Conservation (phyloP, 1,140 invertebrate genomes). For the Harpegnathos saltator region DNA sequence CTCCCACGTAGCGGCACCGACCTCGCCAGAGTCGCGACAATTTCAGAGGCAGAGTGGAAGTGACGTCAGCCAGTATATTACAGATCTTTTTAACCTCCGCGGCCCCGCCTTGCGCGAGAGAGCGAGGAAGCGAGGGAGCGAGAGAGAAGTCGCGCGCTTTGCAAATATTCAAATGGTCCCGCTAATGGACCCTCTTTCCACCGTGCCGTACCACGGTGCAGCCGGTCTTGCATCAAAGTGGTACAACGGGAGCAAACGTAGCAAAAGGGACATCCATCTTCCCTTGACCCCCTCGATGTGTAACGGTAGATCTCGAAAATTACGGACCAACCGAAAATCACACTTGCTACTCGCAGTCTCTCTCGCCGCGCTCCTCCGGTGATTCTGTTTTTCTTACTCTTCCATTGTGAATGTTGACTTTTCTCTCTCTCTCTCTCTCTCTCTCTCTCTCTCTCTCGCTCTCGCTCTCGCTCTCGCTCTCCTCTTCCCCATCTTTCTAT, state of each 20-base stretch:
- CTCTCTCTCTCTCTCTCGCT: neutral
- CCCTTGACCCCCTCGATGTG: constrained; percentile 76
- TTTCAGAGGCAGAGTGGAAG: constrained; percentile 80
- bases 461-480: constrained; percentile 2
- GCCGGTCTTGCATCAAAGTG: constrained; percentile 83
- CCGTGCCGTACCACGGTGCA: constrained; percentile 47
- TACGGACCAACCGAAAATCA: constrained; percentile 80
- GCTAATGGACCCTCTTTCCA: constrained; percentile 81
- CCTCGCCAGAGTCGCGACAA: constrained; percentile 74
- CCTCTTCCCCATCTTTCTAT: neutral
- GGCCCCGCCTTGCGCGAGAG: constrained; percentile 75
- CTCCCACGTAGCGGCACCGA: constrained; percentile 64
- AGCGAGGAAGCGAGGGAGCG: too few relatives aligned
- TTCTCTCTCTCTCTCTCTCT: constrained; percentile 17
- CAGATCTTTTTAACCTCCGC: constrained; percentile 82
- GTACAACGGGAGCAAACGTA: constrained; percentile 72
- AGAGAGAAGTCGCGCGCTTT: constrained; percentile 73
- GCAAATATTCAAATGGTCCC: constrained; percentile 85
- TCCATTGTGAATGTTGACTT: neutral
- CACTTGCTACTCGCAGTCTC: constrained; percentile 4
- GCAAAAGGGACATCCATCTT: constrained; percentile 81
- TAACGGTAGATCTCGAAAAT: constrained; percentile 80
- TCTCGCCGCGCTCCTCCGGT: constrained; percentile 5
- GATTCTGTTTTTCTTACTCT: constrained; percentile 13
- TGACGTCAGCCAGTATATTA: constrained; percentile 82